Evolutionary conservation across 2,797 vertebrate species (phyloP), one percentile per base, ranked within the genome.

Genomic region (Gastrophryne carolinensis): DNA sequence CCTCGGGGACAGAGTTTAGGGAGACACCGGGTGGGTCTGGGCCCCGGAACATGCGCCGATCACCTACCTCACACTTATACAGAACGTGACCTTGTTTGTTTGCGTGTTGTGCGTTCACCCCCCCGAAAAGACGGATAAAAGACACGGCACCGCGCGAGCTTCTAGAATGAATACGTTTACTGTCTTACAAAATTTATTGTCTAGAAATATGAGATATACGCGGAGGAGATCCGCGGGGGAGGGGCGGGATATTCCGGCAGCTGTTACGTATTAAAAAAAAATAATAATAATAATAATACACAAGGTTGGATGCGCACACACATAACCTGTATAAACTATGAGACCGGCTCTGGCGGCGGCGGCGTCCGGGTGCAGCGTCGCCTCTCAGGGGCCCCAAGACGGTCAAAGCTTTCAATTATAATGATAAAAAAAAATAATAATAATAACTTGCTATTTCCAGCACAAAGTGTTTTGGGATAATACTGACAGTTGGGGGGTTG

Each of bases 111-210:
- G n/a, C n/a, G n/a, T n/a, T n/a, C n/a, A n/a, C n/a, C n/a, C n/a
- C n/a, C n/a, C n/a, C n/a, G n/a, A n/a, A n/a, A n/a, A n/a, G n/a
- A n/a, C n/a, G n/a, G n/a, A n/a, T n/a, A n/a, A n/a, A n/a, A n/a
- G n/a, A n/a, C n/a, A n/a, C n/a, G n/a, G n/a, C n/a, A 86, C 84
- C 86, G 88, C 41, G 82, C 82, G 80, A 56, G 86, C 88, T 77
- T 91, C 90, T 97, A 95, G 88, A 92, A 94, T 95, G 94, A 97
- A 96, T 95, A 94, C 92, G 94, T 98, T 97, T 97, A 96, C 97
- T 96, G 94, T 95, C 90, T 93, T 96, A 96, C 94, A 94, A 94
- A 93, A 94, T 93, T 91, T 86, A 93, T 93, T 81, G 85, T 91
- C 89, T 98, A 96, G 93, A 97, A 98, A 98, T 95, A 94, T 93